Conservation (phyloP, 2,888 invertebrate species). For the Drosophila barbarae region DNA sequence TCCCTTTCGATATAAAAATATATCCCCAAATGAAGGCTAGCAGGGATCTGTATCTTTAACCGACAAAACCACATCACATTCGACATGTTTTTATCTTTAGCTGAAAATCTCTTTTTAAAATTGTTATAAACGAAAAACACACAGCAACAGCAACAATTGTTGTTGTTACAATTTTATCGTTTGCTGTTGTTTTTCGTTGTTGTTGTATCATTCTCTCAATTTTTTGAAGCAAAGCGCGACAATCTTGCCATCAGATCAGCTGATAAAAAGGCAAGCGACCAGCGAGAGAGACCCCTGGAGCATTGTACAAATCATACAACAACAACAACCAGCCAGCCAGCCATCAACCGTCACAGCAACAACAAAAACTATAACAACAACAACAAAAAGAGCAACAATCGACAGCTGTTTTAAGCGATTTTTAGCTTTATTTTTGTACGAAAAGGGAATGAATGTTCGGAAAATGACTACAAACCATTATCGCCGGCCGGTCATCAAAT, state of each 20-base stretch:
- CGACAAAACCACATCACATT: constrained; percentile 75
- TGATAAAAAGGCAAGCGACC: constrained; percentile 57
- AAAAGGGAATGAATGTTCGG: constrained; percentile 47
- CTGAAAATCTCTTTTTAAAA: constrained; percentile 70
- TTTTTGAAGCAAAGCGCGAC: constrained; percentile 73
- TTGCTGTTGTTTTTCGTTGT: constrained; percentile 50
- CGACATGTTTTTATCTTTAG: constrained; percentile 72
- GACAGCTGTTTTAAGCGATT: constrained; percentile 60
- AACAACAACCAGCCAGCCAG: constrained; percentile 15
- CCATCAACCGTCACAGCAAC: constrained; percentile 36
- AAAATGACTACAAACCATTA: constrained; percentile 68
- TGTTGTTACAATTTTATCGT: constrained; percentile 55
- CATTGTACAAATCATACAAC: constrained; percentile 72
- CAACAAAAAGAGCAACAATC: constrained; percentile 41
- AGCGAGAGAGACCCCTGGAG: constrained; percentile 41
- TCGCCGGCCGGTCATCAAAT: constrained; percentile 61
- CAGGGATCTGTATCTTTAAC: constrained; percentile 47
- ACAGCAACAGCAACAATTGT: constrained; percentile 49
- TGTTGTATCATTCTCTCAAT: constrained; percentile 69
- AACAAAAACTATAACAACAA: constrained; percentile 1
- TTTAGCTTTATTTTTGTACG: constrained; percentile 27
- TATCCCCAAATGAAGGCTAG: background rate
- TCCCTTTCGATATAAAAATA: background rate
- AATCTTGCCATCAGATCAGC: constrained; percentile 74
- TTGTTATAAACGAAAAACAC: constrained; percentile 72